A percentile compares a stretch with the other conserved stretches of the same genome.
These are phyloP conservation scores for Akabosia matsudoensis DNA, from an alignment of 1,140 invertebrate species.

Conservation along the genomic window DNA sequence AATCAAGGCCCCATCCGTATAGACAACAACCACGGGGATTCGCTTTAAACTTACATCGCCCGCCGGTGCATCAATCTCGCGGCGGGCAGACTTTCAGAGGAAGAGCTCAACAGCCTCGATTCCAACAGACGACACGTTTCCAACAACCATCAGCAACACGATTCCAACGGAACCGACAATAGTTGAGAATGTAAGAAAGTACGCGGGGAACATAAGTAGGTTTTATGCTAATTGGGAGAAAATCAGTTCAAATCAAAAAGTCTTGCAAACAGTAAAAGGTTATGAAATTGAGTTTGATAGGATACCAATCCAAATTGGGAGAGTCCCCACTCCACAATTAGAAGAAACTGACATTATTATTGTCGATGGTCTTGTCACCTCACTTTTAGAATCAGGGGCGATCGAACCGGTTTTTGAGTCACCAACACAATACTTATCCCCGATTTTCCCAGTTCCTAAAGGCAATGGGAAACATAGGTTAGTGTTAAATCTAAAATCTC, in stretches of 20 bases:
- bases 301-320: too few species aligned
- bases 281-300: too few species aligned
- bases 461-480: conserved; percentile 24
- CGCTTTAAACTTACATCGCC: conserved; percentile 29
- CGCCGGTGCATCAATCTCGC: not conserved
- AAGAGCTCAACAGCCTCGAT: not conserved
- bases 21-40: not conserved
- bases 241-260: too few species aligned
- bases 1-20: not conserved
- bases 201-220: too few species aligned
- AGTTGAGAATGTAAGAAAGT: too few species aligned
- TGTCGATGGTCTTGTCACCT: too few species aligned
- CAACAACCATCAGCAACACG: not conserved
- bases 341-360: too few species aligned
- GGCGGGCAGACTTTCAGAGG: not conserved
- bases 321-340: too few species aligned
- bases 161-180: too few species aligned
- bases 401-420: not conserved
- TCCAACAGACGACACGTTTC: not conserved
- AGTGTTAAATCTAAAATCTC: conserved; percentile 34
- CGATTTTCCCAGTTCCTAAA: conserved; percentile 27
- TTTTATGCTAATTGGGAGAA: too few species aligned
- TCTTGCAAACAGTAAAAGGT: too few species aligned
- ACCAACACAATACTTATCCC: not conserved
- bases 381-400: not conserved